Evolutionary conservation across 2,888 invertebrate species (phyloP), one percentile per base, ranked within the genome.

Genomic region (Coremacera marginata): DNA sequence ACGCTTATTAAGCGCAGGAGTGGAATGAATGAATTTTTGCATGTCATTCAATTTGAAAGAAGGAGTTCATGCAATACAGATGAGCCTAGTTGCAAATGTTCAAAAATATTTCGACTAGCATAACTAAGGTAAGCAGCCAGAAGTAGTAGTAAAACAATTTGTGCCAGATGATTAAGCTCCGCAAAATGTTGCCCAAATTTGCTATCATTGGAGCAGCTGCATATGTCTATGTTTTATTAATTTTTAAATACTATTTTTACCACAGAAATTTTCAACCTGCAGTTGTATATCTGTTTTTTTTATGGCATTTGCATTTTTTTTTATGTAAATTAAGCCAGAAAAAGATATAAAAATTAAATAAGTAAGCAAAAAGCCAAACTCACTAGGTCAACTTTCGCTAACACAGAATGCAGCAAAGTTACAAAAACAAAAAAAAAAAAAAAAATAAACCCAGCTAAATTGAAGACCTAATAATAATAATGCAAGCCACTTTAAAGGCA

Each of bases 351-450:
- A 70, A 55, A 34, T 51, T 9, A 27, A 70, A 52, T 25, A 22
- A 67, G n/a, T 11, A 37, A 70, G n/a, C 11, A 57, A 57, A n/a
- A n/a, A n/a, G 14, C 27, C 27, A 16, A 49, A 27, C 22, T 70
- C 80, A 86, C 84, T 87, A 86, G 86, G 86, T 86, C 86, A 86
- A 86, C 86, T 86, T 86, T 86, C 86, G 86, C 86, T 86, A 86
- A 82, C 85, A 84, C 82, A 84, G 86, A 83, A 86, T 84, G 86
- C 84, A 82, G 44, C 49, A 5, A 22, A 25, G 3, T 11, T 9
- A 14, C 5, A 16, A 11, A 82, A 85, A 16, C 5, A 25, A 51
- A 25, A 25, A 5, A 68, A 19, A 49, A 51, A 8, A 70, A 70
- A 60, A 16, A 71, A 71, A 51, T 2, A 11, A 1, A 68, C 57